Conservation (phyloP, 2,797 vertebrate species). For the Cirrhinus mrigala region DNA sequence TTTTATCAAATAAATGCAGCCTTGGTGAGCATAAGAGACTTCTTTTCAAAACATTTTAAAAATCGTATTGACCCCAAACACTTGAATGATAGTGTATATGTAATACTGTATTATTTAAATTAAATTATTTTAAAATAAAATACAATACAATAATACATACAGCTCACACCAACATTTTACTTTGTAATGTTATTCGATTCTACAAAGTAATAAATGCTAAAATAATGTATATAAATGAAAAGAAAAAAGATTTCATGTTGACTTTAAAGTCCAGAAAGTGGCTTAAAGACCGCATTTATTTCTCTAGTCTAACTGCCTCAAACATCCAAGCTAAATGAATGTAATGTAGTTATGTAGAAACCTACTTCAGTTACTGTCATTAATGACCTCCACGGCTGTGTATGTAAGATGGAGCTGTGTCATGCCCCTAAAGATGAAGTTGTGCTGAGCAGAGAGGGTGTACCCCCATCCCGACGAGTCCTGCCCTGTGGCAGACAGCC, state of each 20-base stretch:
- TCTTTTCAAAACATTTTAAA: neutral
- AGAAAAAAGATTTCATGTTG: neutral
- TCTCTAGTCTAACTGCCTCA: neutral
- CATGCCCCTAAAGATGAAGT: constrained; percentile 41
- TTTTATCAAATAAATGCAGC: neutral
- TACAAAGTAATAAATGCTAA: neutral
- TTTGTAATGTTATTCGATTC: neutral
- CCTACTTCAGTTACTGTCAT: constrained; percentile 25
- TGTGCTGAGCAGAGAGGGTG: constrained; percentile 43
- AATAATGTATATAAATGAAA: neutral
- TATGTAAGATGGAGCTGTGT: constrained; percentile 18
- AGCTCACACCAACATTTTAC: neutral
- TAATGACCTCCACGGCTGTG: constrained; percentile 30
- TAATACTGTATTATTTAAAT: neutral
- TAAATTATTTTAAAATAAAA: neutral
- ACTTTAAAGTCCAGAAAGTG: neutral
- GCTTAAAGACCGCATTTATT: neutral
- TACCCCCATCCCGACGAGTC: constrained; percentile 80
- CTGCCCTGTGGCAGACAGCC: constrained; percentile 84
- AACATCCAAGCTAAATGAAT: neutral
- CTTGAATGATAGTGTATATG: neutral
- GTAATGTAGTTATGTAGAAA: neutral
- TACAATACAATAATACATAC: neutral
- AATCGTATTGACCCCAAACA: neutral
- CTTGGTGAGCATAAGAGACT: neutral